Base-by-base conservation (phyloP, 2,888 invertebrate species). In the Drosophila eohydei region DNA sequence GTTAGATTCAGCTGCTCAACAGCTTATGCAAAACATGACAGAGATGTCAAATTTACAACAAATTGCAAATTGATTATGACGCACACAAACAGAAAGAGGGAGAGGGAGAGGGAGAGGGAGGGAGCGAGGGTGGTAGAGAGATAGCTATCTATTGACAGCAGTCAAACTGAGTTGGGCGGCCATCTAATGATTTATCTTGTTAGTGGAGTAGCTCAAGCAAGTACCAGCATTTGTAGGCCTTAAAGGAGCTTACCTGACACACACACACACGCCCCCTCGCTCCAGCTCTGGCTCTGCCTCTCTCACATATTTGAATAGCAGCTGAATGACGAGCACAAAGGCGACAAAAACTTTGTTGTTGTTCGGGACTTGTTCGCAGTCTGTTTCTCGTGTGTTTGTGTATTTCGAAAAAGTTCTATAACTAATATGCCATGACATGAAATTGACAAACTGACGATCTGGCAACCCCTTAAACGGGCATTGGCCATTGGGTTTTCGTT, bases 111-210 rank as follows among this genome's bases (percentile, higher is more conserved):
- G 11, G 9, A 30, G n/a, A 4, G 9, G n/a, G 2, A 46, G 21
- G 21, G 43, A 52, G 12, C 14, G 30, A 28, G 14, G 4, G 48
- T n/a, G n/a, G 57, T 8, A 30, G 30, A n/a, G 26, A 56, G 69
- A 77, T 54, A 64, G 28, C 61, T 44, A 43, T 70, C 64, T 75
- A 78, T 82, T 71, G 77, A 70, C 67, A 67, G 74, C 71, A 83
- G 66, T 64, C 66, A 76, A 82, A 82, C 73, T 79, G 71, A 76
- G 73, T 72, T 72, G 61, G 51, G 55, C 58, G 68, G 44, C 44
- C 59, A 68, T 58, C 71, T 68, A 70, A 83, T 82, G 80, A 85
- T 85, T 82, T 82, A 82, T 82, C 81, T 81, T 80, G 77, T 83
- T 80, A 80, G 74, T 63, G 68, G 34, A 50, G 51, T 36, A 58